Evolutionary conservation across 2,888 invertebrate species (phyloP), one percentile per base, ranked within the genome.

Genomic region (Deladenus siricidicola): DNA sequence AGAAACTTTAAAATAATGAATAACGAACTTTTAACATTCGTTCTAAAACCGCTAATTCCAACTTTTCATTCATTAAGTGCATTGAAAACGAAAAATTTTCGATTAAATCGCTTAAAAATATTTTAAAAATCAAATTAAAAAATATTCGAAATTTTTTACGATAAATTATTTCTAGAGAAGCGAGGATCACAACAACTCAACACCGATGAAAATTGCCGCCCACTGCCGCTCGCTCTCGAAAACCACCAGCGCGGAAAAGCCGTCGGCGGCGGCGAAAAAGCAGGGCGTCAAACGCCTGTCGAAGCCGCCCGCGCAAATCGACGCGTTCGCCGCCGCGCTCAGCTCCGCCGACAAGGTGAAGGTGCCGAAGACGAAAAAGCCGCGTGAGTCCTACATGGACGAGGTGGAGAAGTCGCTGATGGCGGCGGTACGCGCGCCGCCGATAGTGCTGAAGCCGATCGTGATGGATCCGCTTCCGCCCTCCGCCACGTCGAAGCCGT

Each of bases 241-340:
- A n/a, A n/a, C n/a, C n/a, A 6, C 39, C 39, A 34, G 14, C 6
- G 6, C 39, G 14, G 39, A 6, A 34, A 10, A 6, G 14, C 14
- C 39, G 39, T 34, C 39, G 39, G 14, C 6, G 6, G 14, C 6
- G 39, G 14, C 39, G 8, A 34, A 34, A 34, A 34, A 34, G 6
- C 6, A 34, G 39, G 39, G 8, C 8, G 14, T 14, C 6, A 34
- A 34, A 34, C 39, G 39, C 39, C 39, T 34, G 14, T 10, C 14
- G 6, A 10, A 6, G 39, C 14, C 39, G 6, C 8, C 6, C 14
- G 39, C 6, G 39, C n/a, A n/a, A 42, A 17, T 47, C 8, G 55
- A 55, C 44, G 44, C 55, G 6, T 55, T 55, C 44, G 43, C 43
- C 19, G 43, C 55, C 21, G 43, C 39, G 43, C 44, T 55, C 10